Conservation (phyloP, 2,888 invertebrate genomes). For the Autographa gamma region DNA sequence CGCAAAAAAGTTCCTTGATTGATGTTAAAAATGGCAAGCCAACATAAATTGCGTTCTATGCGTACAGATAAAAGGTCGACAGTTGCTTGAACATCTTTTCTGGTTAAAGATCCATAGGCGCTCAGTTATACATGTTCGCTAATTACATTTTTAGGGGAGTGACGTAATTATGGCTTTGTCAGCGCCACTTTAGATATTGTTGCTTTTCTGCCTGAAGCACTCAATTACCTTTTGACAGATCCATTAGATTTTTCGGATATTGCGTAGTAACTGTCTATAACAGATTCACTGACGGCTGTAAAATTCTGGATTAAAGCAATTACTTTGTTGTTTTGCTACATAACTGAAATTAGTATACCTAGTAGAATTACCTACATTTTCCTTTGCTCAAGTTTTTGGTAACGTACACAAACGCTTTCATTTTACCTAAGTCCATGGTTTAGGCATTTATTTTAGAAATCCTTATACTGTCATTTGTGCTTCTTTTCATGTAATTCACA, state of each 20-base stretch:
- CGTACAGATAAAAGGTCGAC: conserved; percentile 29
- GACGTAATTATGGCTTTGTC: conserved; percentile 40
- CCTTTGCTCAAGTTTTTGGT: conserved; percentile 21
- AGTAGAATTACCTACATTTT: no score
- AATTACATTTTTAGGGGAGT: conserved; percentile 54
- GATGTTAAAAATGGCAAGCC: conserved; percentile 46
- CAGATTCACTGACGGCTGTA: conserved; percentile 18
- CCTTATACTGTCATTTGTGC: not conserved
- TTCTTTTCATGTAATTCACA: not conserved
- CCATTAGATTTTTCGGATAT: conserved; percentile 31
- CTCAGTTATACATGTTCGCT: conserved; percentile 28
- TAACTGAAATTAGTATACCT: conserved; percentile 31
- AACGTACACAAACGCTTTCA: not conserved
- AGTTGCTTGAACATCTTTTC: conserved; percentile 26
- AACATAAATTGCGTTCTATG: conserved; percentile 30
- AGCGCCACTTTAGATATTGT: conserved; percentile 26
- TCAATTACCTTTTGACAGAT: conserved; percentile 20
- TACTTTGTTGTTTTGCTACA: conserved; percentile 26
- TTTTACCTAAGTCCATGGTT: not conserved
- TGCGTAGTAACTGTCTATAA: conserved; percentile 24
- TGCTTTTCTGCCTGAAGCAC: conserved; percentile 23
- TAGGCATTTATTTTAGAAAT: no score
- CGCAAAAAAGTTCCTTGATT: conserved; percentile 59
- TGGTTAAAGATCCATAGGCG: conserved; percentile 21
- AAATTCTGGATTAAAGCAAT: conserved; percentile 35